These are phyloP conservation scores for Alethe castanea DNA, from an alignment of 2,113 vertebrate species.

Conservation along the genomic window DNA sequence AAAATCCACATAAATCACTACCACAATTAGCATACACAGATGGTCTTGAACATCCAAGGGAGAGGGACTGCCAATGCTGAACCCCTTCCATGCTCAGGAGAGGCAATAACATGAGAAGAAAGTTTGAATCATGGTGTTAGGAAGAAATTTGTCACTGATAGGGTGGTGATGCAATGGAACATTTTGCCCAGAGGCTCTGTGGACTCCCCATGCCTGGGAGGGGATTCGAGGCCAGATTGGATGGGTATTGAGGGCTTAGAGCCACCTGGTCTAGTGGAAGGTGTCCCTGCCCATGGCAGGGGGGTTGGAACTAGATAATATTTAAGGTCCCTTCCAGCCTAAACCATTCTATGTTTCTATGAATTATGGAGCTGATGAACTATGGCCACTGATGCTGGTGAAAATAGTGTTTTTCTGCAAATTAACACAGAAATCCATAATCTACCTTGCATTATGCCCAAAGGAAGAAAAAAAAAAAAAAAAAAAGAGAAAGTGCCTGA, in stretches of 20 bases:
- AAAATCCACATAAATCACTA: neutral
- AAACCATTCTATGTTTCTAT: neutral
- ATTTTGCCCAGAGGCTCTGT: neutral
- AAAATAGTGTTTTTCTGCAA: neutral
- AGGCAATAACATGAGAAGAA: neutral
- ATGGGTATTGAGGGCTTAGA: neutral
- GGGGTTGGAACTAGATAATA: neutral
- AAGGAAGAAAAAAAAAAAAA: neutral
- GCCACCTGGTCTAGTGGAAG: neutral
- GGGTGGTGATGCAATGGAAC: neutral
- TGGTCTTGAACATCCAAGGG: neutral
- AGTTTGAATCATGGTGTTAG: neutral
- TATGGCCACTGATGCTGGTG: neutral
- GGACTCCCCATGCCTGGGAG: neutral
- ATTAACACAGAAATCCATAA: neutral
- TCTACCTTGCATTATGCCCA: neutral
- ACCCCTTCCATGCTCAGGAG: neutral
- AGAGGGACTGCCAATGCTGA: neutral
- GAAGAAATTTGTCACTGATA: neutral
- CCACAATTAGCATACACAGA: neutral
- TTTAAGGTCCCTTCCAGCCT: neutral
- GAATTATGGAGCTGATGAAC: neutral
- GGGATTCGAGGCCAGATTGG: neutral
- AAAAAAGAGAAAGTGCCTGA: neutral
- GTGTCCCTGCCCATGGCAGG: neutral